A percentile compares a stretch with the other conserved stretches of the same genome.
Evolutionary conservation across 2,113 vertebrate genomes (phyloP).

Genomic region (Paratilapia polleni): DNA sequence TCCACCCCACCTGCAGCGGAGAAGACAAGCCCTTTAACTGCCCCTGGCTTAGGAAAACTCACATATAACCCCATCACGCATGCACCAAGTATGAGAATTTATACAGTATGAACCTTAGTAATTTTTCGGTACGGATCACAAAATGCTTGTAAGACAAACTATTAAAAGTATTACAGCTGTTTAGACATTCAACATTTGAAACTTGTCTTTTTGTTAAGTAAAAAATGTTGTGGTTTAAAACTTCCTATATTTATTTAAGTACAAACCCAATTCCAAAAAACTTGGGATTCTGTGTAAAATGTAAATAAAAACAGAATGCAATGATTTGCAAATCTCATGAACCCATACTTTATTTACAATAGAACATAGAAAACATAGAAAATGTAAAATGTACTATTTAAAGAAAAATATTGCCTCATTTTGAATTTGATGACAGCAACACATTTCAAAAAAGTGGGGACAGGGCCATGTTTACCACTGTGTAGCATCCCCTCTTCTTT

Average conservation of each 20-base stretch:
- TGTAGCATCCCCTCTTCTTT: too few species aligned
- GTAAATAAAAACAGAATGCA: too few species aligned
- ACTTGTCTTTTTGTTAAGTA: neutral
- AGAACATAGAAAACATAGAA: too few species aligned
- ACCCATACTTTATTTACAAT: too few species aligned
- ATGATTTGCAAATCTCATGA: too few species aligned
- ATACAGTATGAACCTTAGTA: neutral
- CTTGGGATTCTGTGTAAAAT: too few species aligned
- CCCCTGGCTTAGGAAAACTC: slow-evolving; percentile 50
- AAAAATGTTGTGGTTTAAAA: neutral
- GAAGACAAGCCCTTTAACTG: slow-evolving; percentile 32
- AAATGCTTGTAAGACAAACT: neutral
- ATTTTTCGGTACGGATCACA: neutral
- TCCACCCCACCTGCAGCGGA: slow-evolving; percentile 26
- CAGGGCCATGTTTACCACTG: too few species aligned
- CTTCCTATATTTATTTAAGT: neutral
- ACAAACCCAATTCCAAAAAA: too few species aligned
- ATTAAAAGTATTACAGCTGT: neutral
- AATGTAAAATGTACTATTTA: too few species aligned
- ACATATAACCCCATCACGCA: slow-evolving; percentile 86
- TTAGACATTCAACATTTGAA: neutral
- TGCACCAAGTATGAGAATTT: slow-evolving; percentile 58
- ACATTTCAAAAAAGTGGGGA: too few species aligned
- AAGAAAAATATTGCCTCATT: too few species aligned
- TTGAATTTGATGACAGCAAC: too few species aligned